Conservation (phyloP, 2,888 invertebrate species). For the Tethea ocularis region DNA sequence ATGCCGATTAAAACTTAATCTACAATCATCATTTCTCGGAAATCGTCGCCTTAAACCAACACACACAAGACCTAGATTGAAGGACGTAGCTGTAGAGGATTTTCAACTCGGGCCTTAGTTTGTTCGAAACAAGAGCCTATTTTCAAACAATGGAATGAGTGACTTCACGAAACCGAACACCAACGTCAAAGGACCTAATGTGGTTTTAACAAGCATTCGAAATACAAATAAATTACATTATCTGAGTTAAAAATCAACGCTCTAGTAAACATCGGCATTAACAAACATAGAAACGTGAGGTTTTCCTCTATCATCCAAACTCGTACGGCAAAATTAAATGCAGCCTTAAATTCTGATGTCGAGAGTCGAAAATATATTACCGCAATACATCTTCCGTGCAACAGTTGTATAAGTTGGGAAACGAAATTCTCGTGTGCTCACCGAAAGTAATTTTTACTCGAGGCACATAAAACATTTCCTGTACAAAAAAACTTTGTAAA, state of each 20-base stretch:
- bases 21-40: too few relatives aligned
- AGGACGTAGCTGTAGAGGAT: too few relatives aligned
- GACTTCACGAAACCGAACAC: too few relatives aligned
- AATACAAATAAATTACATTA: neutral
- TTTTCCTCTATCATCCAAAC: neutral
- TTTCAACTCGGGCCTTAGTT: too few relatives aligned
- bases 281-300: neutral
- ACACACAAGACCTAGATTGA: too few relatives aligned
- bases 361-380: constrained; percentile 2
- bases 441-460: neutral
- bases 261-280: neutral
- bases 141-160: too few relatives aligned
- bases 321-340: neutral
- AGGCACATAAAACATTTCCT: neutral
- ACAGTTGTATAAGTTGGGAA: neutral
- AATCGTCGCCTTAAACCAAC: too few relatives aligned
- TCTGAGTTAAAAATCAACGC: neutral
- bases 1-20: too few relatives aligned
- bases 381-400: neutral
- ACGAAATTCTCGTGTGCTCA: neutral
- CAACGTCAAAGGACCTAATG: neutral
- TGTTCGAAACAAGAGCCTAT: too few relatives aligned
- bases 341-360: neutral
- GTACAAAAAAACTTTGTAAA: neutral
- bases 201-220: neutral